Evolutionary conservation across 1,140 invertebrate genomes (phyloP).

Genomic region (Latrodectus geometricus): DNA sequence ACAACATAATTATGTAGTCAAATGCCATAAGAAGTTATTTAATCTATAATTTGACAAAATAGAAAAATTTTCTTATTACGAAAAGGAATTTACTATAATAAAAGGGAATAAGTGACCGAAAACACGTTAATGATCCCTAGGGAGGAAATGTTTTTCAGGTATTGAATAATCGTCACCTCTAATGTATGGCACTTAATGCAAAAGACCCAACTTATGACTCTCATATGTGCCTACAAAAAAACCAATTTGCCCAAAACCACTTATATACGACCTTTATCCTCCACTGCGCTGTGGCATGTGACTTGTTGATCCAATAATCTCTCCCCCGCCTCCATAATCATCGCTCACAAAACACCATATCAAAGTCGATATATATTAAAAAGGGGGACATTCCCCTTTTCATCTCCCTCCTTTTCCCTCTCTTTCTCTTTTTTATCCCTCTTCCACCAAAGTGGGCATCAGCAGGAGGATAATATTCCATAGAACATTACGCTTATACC

Average conservation of each 20-base stretch:
- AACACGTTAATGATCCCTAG: too few species aligned
- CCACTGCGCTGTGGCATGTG: slow-evolving; percentile 1
- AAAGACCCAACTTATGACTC: too few species aligned
- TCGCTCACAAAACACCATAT: not conserved
- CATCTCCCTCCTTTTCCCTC: not conserved
- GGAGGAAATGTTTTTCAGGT: too few species aligned
- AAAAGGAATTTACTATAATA: too few species aligned
- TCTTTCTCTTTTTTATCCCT: not conserved
- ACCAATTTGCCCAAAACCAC: slow-evolving; percentile 13
- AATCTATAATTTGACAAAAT: too few species aligned
- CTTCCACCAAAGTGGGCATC: not conserved
- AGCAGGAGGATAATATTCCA: not conserved
- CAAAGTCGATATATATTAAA: slow-evolving; percentile 26
- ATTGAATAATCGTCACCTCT: too few species aligned
- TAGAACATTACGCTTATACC: not conserved
- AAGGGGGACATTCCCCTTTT: not conserved
- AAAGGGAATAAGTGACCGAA: too few species aligned
- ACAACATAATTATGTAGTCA: too few species aligned
- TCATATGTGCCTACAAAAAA: not conserved
- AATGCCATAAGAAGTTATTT: too few species aligned
- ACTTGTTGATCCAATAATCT: slow-evolving; percentile 20
- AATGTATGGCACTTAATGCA: too few species aligned
- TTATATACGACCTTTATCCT: not conserved
- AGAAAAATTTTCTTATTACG: too few species aligned
- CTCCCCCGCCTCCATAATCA: not conserved